Percentiles rank a stretch among this genome's conserved stretches.
phyloP scores from a whole-genome alignment of 2,888 invertebrate genomes.

The Torymus tubicola region DNA sequence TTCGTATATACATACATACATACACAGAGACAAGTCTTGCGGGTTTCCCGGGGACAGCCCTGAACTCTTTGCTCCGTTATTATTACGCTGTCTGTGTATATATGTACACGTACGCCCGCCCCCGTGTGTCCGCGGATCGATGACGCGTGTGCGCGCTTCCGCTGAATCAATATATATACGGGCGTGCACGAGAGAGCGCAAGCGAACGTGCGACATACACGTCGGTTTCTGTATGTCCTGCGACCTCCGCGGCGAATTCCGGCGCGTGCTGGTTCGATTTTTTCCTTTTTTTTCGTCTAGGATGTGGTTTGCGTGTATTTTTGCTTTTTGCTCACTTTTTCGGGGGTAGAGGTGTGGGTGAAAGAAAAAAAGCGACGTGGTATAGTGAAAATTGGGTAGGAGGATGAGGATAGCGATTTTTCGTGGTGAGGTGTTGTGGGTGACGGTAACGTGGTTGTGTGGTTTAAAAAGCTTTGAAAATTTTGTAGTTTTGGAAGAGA shows the following conservation, averaged over 20 bases:
- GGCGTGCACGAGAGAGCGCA: conserved; percentile 48
- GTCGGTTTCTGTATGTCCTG: conserved; percentile 72
- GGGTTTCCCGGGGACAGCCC: conserved; percentile 65
- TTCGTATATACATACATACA: neutral
- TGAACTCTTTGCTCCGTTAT: conserved; percentile 73
- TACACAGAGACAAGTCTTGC: neutral
- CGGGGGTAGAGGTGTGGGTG: neutral
- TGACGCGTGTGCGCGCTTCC: conserved; percentile 5
- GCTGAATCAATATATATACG: conserved; percentile 64
- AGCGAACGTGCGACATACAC: conserved; percentile 56
- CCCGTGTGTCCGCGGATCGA: conserved; percentile 35
- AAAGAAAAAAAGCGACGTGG: no score
- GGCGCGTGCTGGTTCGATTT: conserved; percentile 31
- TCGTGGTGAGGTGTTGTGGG: no score
- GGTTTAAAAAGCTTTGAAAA: no score
- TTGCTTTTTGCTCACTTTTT: neutral
- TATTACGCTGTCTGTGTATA: conserved; percentile 51
- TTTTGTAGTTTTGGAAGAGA: no score
- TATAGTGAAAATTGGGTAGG: no score
- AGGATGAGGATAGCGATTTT: no score
- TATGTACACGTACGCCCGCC: neutral
- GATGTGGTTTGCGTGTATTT: no score
- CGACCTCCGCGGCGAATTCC: conserved; percentile 63
- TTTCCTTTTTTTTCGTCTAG: neutral
- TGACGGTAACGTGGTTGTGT: no score